phyloP scores from a whole-genome alignment of 2,888 invertebrate species.

The Drosophila anceps region DNA sequence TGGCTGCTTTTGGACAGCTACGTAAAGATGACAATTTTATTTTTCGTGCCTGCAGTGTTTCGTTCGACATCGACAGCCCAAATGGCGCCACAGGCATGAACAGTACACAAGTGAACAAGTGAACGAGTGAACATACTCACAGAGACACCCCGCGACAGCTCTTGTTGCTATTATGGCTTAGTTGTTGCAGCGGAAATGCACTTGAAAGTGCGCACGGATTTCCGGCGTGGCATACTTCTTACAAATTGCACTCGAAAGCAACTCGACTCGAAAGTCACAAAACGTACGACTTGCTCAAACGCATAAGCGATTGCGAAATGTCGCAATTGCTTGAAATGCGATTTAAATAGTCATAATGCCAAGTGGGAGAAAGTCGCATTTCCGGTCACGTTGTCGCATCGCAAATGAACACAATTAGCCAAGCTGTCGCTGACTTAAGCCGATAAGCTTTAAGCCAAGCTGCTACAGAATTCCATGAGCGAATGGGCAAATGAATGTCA shows the following conservation, averaged over 20 bases:
- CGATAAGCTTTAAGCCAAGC: slow-evolving; percentile 24
- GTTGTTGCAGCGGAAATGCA: slow-evolving; percentile 68
- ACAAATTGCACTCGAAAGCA: slow-evolving; percentile 18
- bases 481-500: neutral
- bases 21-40: slow-evolving; percentile 51
- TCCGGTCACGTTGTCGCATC: slow-evolving; percentile 45
- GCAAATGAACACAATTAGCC: slow-evolving; percentile 64
- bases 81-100: slow-evolving; percentile 52
- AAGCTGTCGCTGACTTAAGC: slow-evolving; percentile 23
- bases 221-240: slow-evolving; percentile 53
- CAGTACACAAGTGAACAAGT: slow-evolving; percentile 3
- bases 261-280: slow-evolving; percentile 17
- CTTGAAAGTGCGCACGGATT: slow-evolving; percentile 69
- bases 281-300: slow-evolving; percentile 32
- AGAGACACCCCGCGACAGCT: neutral
- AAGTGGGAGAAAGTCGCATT: slow-evolving; percentile 43
- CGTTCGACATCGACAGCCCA: slow-evolving; percentile 39
- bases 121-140: neutral
- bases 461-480: slow-evolving; percentile 10
- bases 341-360: slow-evolving; percentile 36
- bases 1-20: slow-evolving; percentile 29
- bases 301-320: slow-evolving; percentile 36
- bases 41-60: slow-evolving; percentile 37
- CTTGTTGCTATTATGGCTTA: slow-evolving; percentile 14
- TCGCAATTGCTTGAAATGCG: slow-evolving; percentile 39